These are phyloP conservation scores for Heterodera filipjevi DNA, from an alignment of 2,888 invertebrate species.

Conservation along the genomic window DNA sequence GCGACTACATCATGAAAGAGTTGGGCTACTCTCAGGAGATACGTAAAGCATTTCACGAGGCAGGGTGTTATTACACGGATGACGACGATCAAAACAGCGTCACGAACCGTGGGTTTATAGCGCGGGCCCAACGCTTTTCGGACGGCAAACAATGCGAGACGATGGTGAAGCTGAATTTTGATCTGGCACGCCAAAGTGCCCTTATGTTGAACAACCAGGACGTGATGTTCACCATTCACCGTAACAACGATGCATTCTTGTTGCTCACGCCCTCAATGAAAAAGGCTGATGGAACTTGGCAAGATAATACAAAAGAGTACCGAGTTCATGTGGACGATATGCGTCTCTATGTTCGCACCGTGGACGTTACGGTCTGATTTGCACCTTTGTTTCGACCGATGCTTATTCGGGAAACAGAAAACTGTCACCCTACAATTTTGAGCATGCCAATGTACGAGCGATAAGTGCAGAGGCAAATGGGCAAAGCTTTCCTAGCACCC, in stretches of 20 bases:
- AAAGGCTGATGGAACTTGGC: neutral
- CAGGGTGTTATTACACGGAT: too few relatives aligned
- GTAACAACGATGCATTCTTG: neutral
- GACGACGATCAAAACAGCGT: too few relatives aligned
- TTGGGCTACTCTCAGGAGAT: too few relatives aligned
- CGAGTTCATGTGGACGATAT: conserved; percentile 14
- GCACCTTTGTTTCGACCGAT: neutral
- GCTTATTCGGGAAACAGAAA: neutral
- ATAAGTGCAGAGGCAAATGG: conserved; percentile 13
- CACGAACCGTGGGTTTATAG: too few relatives aligned
- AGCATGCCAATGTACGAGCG: conserved; percentile 9
- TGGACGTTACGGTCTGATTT: conserved; percentile 7
- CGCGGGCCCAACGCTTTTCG: too few relatives aligned
- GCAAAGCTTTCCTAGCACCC: conserved; percentile 10
- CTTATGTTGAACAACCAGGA: conserved; percentile 1
- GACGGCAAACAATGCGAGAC: too few relatives aligned
- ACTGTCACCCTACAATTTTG: neutral
- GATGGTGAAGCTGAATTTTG: neutral
- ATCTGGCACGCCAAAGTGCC: neutral
- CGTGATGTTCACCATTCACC: neutral
- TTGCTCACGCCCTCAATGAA: neutral
- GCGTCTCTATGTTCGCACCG: conserved; percentile 15
- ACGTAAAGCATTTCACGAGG: too few relatives aligned
- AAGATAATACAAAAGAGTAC: neutral
- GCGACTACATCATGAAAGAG: too few relatives aligned